These are phyloP conservation scores for Schrankia costaestrigalis DNA, from an alignment of 2,888 invertebrate genomes.

Conservation along the genomic window DNA sequence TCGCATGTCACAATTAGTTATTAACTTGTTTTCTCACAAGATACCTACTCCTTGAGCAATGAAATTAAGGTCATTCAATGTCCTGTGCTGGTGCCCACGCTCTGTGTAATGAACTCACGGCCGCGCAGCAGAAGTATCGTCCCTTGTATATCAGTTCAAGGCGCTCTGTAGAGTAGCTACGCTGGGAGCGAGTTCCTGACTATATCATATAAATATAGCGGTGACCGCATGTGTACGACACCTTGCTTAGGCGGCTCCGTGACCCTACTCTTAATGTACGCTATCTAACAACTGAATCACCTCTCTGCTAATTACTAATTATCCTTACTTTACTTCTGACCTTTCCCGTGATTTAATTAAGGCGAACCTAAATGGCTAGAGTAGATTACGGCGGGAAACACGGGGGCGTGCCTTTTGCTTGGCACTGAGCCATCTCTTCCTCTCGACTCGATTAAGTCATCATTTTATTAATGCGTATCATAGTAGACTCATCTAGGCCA, in stretches of 20 bases:
- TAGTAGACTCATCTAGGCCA: slow-evolving; percentile 4
- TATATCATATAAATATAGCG: slow-evolving; percentile 27
- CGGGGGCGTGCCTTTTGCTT: slow-evolving; percentile 1
- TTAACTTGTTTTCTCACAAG: no score
- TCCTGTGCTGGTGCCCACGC: no score
- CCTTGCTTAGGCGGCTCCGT: slow-evolving; percentile 20
- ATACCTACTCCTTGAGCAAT: no score
- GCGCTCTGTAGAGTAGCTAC: no score
- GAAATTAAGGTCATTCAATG: no score
- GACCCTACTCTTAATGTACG: slow-evolving; percentile 13
- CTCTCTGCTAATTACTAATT: slow-evolving; percentile 25
- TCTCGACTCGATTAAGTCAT: slow-evolving; percentile 1
- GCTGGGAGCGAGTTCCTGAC: slow-evolving; percentile 8
- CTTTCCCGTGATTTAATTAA: slow-evolving; percentile 29
- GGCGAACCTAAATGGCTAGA: slow-evolving; percentile 11
- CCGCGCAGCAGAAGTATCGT: slow-evolving; percentile 1
- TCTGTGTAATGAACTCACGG: not conserved
- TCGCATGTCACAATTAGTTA: no score
- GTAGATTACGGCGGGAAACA: slow-evolving; percentile 7
- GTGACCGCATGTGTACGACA: slow-evolving; percentile 25
- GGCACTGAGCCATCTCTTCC: slow-evolving; percentile 2
- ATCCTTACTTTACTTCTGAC: slow-evolving; percentile 27
- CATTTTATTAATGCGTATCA: slow-evolving; percentile 3
- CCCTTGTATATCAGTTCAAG: slow-evolving; percentile 5
- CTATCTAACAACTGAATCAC: slow-evolving; percentile 16